Evolutionary conservation across 2,113 vertebrate genomes (phyloP), one percentile per base, ranked within the genome.

Genomic region (Scortum barcoo): DNA sequence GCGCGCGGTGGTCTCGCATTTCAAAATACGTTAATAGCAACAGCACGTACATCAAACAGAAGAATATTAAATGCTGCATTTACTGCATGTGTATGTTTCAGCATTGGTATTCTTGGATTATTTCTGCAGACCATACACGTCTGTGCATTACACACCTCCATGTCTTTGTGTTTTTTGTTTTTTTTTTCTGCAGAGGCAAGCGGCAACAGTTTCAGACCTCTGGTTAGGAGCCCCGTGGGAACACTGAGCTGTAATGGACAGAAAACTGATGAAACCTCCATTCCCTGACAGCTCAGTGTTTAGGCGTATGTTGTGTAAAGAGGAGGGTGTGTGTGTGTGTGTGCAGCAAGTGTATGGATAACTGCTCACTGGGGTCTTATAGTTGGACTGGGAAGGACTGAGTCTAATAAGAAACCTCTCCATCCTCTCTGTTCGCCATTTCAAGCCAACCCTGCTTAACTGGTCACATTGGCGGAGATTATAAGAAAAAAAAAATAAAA

Each of bases 371-470:
- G 10, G 72, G 70, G 77, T 75, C 81, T 88, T 78, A 61, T 83
- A 84, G 40, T 84, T 56, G 62, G 71, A 62, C 56, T 4, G 30
- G 57, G 63, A 87, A 68, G 72, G 79, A 83, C 65, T 53, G 73
- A 90, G 61, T 78, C 86, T 88, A 85, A 89, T 87, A 83, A 83
- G 80, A 90, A 90, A 89, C 83, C 85, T 87, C 91, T 90, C 86
- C 88, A 88, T 87, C 80, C 84, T 66, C 82, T 86, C 69, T 80
- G 78, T 81, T 92, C 74, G 87, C 88, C 85, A 91, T 90, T 94
- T 94, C 92, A 83, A 94, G 85, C 89, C 93, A 82, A 88, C 63
- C 30, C 81, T 65, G 65, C 85, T 92, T 87, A 90, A 91, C 88
- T 83, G 86, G 83, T 84, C 90, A 92, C 81, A 88, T 86, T 93